Percentiles rank a stretch among this genome's conserved stretches.
Evolutionary conservation across 2,797 vertebrate species (phyloP).

Genomic region (Benthosema pterotum): DNA sequence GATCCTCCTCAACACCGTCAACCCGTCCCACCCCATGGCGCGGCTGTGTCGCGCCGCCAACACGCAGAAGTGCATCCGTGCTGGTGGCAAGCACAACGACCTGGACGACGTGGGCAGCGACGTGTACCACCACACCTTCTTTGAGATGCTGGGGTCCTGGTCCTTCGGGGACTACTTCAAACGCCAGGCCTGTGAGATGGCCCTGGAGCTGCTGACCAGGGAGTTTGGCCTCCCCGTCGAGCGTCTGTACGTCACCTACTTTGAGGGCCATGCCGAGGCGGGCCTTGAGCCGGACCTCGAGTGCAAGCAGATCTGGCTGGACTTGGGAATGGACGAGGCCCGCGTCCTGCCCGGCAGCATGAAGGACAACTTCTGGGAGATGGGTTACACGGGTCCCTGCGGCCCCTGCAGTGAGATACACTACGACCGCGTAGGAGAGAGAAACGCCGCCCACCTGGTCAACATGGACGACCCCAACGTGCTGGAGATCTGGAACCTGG

Average conservation of each 20-base stretch:
- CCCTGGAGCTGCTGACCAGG: slow-evolving; percentile 85
- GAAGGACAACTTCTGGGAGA: slow-evolving; percentile 94
- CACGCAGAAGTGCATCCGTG: slow-evolving; percentile 90
- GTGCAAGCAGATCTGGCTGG: slow-evolving; percentile 88
- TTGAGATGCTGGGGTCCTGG: slow-evolving; percentile 35
- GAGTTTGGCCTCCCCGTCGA: slow-evolving; percentile 87
- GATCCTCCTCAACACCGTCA: slow-evolving; percentile 90
- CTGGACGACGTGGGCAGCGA: slow-evolving; percentile 89
- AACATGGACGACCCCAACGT: slow-evolving; percentile 90
- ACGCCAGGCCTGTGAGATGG: slow-evolving; percentile 88
- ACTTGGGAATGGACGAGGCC: slow-evolving; percentile 82
- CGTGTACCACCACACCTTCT: slow-evolving; percentile 92
- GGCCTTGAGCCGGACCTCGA: slow-evolving; percentile 87
- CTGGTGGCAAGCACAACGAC: slow-evolving; percentile 90
- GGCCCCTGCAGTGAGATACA: slow-evolving; percentile 91
- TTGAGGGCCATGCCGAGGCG: slow-evolving; percentile 83
- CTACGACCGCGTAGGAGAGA: slow-evolving; percentile 85
- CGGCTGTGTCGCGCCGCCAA: slow-evolving; percentile 87
- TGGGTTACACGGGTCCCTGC: slow-evolving; percentile 90
- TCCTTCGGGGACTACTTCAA: slow-evolving; percentile 36
- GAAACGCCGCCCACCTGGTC: slow-evolving; percentile 86
- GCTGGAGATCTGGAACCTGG: slow-evolving; percentile 91
- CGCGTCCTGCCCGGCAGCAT: slow-evolving; percentile 88
- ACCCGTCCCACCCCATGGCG: slow-evolving; percentile 87
- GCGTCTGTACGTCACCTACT: slow-evolving; percentile 88